phyloP scores from a whole-genome alignment of 2,888 invertebrate species.

The Cotesia congregata region DNA sequence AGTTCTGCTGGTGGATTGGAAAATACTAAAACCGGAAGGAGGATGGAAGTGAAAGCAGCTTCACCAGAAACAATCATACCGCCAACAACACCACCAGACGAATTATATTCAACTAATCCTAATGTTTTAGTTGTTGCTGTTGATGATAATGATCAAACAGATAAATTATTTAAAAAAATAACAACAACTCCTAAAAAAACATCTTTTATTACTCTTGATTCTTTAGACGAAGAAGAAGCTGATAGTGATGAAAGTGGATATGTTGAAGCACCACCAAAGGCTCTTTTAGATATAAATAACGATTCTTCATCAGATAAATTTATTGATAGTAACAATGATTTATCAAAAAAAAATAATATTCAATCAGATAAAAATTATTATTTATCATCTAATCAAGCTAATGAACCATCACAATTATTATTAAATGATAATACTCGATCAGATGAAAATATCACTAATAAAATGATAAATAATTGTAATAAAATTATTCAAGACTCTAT shows the following conservation, averaged over 20 bases:
- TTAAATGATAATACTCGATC: constrained; percentile 11
- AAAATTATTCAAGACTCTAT: constrained; percentile 33
- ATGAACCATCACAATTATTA: not conserved
- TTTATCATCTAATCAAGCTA: constrained; percentile 19
- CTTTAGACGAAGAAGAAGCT: constrained; percentile 77
- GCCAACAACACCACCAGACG: not conserved
- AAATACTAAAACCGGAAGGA: constrained; percentile 44
- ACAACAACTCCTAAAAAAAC: constrained; percentile 58
- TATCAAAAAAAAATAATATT: constrained; percentile 5
- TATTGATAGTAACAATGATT: constrained; percentile 27
- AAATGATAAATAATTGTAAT: constrained; percentile 20
- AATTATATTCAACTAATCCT: not conserved
- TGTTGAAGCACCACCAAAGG: constrained; percentile 76
- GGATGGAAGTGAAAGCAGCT: constrained; percentile 45
- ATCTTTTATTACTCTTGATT: constrained; percentile 68
- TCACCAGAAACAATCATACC: not conserved
- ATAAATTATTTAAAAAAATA: not conserved
- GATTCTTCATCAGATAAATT: constrained; percentile 29
- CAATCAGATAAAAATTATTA: constrained; percentile 5
- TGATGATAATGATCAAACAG: not conserved
- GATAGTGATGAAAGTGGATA: constrained; percentile 93
- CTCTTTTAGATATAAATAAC: constrained; percentile 42
- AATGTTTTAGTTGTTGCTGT: not conserved
- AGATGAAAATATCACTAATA: constrained; percentile 26
- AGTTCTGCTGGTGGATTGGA: constrained; percentile 53